Conservation (phyloP, 2,113 vertebrate species). For the Lichenostomus cassidix region DNA sequence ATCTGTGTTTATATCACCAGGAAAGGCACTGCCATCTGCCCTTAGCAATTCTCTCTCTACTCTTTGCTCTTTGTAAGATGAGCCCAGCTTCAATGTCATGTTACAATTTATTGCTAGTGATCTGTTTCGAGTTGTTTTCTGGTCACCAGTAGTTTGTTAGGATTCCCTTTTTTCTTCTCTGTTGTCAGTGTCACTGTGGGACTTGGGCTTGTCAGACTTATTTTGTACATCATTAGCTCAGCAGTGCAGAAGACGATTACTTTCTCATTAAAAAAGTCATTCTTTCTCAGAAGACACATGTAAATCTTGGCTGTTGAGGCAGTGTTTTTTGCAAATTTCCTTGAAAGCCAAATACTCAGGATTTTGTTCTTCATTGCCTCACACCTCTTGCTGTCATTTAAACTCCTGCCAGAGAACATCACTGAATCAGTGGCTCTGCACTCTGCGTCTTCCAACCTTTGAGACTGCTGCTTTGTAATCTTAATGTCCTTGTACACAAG, state of each 20-base stretch:
- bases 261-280: slow-evolving; percentile 5
- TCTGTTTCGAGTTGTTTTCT: slow-evolving; percentile 30
- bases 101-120: slow-evolving; percentile 25
- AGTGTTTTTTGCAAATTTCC: slow-evolving; percentile 10
- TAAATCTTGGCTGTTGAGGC: slow-evolving; percentile 12
- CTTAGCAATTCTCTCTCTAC: not conserved
- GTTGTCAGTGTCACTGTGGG: not conserved
- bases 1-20: slow-evolving; percentile 16
- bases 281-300: not conserved
- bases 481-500: not conserved
- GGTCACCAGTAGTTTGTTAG: slow-evolving; percentile 34
- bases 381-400: not conserved
- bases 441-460: not conserved
- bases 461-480: not conserved
- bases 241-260: not conserved
- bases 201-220: not conserved
- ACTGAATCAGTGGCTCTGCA: not conserved
- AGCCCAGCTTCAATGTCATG: not conserved
- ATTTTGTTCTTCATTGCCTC: not conserved
- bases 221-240: slow-evolving; percentile 27
- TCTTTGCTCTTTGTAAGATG: slow-evolving; percentile 60
- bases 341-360: not conserved
- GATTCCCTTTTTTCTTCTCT: not conserved
- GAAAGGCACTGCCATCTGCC: slow-evolving; percentile 38
- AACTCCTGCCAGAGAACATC: not conserved